phyloP scores from a whole-genome alignment of 2,888 invertebrate genomes.

The Priocnemis perturbator region DNA sequence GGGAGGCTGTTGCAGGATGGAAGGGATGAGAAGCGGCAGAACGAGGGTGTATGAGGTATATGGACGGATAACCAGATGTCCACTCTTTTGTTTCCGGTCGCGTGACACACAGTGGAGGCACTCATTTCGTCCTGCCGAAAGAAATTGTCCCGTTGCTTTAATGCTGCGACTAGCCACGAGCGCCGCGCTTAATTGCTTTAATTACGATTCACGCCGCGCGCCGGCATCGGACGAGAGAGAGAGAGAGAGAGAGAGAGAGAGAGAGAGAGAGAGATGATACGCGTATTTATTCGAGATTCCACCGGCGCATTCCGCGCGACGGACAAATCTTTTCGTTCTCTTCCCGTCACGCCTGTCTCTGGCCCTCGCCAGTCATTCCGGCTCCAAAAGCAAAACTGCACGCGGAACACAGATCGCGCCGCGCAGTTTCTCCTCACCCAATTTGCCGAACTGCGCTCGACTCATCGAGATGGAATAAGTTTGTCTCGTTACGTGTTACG shows the following conservation, averaged over 20 bases:
- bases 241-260: slow-evolving; percentile 24
- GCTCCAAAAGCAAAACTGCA: no score
- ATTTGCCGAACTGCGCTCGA: no score
- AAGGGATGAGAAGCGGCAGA: no score
- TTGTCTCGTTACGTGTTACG: no score
- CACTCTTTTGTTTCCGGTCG: slow-evolving; percentile 48
- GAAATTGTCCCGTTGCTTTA: slow-evolving; percentile 60
- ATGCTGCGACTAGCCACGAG: slow-evolving; percentile 66
- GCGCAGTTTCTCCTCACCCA: no score
- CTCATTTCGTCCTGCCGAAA: slow-evolving; percentile 55
- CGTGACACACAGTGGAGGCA: slow-evolving; percentile 57
- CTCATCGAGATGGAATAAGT: no score
- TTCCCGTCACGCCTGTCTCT: no score
- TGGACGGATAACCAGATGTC: slow-evolving; percentile 53
- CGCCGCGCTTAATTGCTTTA: slow-evolving; percentile 71
- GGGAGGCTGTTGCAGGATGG: not conserved
- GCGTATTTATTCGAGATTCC: no score
- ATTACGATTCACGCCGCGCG: slow-evolving; percentile 71
- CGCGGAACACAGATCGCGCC: no score
- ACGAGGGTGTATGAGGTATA: not conserved
- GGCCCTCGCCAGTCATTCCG: no score
- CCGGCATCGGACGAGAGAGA: slow-evolving; percentile 45
- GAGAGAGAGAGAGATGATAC: slow-evolving; percentile 9
- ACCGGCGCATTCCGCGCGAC: no score
- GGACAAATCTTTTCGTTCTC: no score